Percentiles rank a stretch among this genome's conserved stretches.
Conservation (phyloP, 2,113 vertebrate genomes). For the Budorcas taxicolor region DNA sequence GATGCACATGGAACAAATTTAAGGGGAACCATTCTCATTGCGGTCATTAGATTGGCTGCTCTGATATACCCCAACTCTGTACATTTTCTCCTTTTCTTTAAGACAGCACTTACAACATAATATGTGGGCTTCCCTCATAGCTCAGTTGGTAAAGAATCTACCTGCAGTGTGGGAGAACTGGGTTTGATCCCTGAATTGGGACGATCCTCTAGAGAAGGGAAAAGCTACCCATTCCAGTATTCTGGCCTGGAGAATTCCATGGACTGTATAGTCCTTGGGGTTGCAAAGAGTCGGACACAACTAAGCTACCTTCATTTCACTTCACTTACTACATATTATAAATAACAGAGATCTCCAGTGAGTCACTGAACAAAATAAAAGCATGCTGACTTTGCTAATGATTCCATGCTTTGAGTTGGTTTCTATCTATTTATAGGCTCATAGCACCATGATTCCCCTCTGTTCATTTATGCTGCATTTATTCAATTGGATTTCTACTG, state of each 20-base stretch:
- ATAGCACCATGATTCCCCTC: not conserved
- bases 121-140: not conserved
- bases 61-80: not conserved
- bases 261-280: not conserved
- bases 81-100: not conserved
- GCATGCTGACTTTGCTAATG: not conserved
- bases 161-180: not conserved
- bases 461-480: not conserved
- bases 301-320: not conserved
- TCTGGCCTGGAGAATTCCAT: not conserved
- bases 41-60: not conserved
- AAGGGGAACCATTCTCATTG: not conserved
- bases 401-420: not conserved
- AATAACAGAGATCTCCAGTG: not conserved
- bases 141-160: not conserved
- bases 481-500: not conserved
- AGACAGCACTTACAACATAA: not conserved
- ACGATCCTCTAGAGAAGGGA: not conserved
- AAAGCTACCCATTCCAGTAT: not conserved
- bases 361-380: not conserved
- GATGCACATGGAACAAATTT: not conserved
- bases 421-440: not conserved
- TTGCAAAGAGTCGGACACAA: not conserved
- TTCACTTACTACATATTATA: not conserved
- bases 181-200: not conserved